Evolutionary conservation across 2,113 vertebrate species (phyloP).

Genomic region (Actinemys pallida): DNA sequence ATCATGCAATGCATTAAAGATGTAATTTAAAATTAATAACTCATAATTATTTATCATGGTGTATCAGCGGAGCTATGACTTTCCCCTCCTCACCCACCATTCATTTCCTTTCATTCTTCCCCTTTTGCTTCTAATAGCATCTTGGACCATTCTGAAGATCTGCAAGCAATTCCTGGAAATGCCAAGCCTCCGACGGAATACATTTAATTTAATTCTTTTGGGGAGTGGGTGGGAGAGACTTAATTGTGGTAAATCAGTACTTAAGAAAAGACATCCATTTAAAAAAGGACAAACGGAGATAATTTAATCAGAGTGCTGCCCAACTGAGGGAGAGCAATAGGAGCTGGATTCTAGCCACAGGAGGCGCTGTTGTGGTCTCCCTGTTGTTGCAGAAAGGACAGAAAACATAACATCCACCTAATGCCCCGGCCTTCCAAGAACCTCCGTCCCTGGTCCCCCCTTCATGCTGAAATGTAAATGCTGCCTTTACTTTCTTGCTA

Average conservation of each 20-base stretch:
- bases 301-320: constrained; percentile 69
- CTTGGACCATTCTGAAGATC: constrained; percentile 65
- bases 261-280: constrained; percentile 76
- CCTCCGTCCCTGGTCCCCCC: too few species aligned
- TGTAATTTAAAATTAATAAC: constrained; percentile 92
- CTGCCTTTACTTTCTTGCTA: neutral
- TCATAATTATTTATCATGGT: constrained; percentile 90
- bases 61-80: constrained; percentile 85
- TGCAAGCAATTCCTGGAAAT: constrained; percentile 50
- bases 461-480: neutral
- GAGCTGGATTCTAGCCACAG: neutral
- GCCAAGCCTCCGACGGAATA: constrained; percentile 59
- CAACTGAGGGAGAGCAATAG: neutral
- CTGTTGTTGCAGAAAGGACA: neutral
- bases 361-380: neutral
- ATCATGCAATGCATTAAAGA: constrained; percentile 88
- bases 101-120: constrained; percentile 71
- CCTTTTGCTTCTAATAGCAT: constrained; percentile 76
- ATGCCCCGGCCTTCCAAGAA: too few species aligned
- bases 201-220: constrained; percentile 52
- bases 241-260: constrained; percentile 72
- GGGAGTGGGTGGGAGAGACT: constrained; percentile 14
- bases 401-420: too few species aligned
- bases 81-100: constrained; percentile 74
- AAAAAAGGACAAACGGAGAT: constrained; percentile 75